Base-by-base conservation (phyloP, 2,888 invertebrate species). In the Peribatodes rhomboidaria region DNA sequence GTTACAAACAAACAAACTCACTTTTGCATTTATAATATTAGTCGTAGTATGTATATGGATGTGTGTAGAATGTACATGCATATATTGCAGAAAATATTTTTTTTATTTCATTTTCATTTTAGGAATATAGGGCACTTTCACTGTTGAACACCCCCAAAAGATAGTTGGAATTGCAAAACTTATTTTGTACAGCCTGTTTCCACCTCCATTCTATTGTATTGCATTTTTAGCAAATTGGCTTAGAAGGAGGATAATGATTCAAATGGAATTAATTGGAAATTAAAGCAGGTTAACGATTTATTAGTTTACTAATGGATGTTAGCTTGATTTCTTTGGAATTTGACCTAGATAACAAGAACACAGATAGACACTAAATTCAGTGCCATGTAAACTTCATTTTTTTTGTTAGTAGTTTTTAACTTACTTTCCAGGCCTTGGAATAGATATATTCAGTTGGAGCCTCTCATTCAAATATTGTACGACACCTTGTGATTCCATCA, bases 401-500 rank as follows among this genome's bases (percentile, higher is more conserved):
- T n/a, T n/a, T n/a, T n/a, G n/a, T n/a, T 27, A 27, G 27, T 27
- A 27, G 27, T 39, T 41, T 41, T 39, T 13, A 56, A 78, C 89
- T 82, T 75, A 95, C 95, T 94, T 95, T 70, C 95, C 94, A 1
- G 96, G 95, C 13, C 95, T 93, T 9, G 95, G 95, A 69, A 95
- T 94, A n/a, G 96, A 94, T 71, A 96, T 95, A 60, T 94, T 94
- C 20, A 98, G 88, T 72, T 97, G 95, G 2, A 99, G 94, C 63
- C 98, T 95, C 62, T 97, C 96, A 76, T 96, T 96, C 50, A 99
- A 93, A 82, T 96, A 98, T 73, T 97, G 95, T 0, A 98, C 96
- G 0, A 99, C 96, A 8, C 98, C 97, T 87, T 99, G 98, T 31
- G 96, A 95, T 82, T 99, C 98, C 95, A 99, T 97, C 67, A 99